phyloP scores from a whole-genome alignment of 2,797 vertebrate species.

The Pangasius sanitwongsei region DNA sequence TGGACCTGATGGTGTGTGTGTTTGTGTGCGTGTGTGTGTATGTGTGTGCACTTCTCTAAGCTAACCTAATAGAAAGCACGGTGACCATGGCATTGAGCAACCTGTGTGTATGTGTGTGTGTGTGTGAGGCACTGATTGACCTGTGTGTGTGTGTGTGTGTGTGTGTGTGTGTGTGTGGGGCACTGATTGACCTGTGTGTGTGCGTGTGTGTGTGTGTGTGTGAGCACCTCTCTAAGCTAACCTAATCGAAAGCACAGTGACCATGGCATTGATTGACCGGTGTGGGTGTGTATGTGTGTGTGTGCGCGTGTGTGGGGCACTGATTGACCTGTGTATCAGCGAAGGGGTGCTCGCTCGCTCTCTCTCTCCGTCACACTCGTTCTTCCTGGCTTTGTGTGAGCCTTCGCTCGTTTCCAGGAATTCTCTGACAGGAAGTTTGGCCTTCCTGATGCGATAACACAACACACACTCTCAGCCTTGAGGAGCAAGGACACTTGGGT shows the following conservation, averaged over 20 bases:
- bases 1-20: neutral
- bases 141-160: neutral
- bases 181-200: too few species aligned
- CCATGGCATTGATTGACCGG: constrained; percentile 5
- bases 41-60: neutral
- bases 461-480: constrained; percentile 38
- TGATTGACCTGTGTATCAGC: neutral
- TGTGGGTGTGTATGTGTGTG: constrained; percentile 9
- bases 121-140: neutral
- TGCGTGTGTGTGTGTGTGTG: constrained; percentile 4
- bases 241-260: neutral
- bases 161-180: neutral
- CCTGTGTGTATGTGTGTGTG: neutral
- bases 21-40: constrained; percentile 16
- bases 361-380: constrained; percentile 64
- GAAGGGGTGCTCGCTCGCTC: constrained; percentile 30
- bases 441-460: constrained; percentile 70
- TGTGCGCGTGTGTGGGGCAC: neutral
- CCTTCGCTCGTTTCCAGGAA: constrained; percentile 75
- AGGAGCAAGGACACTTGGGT: constrained; percentile 27
- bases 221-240: constrained; percentile 2
- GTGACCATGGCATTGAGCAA: constrained; percentile 14
- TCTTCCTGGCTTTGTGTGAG: constrained; percentile 78
- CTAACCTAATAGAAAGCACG: constrained; percentile 3
- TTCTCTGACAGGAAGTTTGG: constrained; percentile 73